Conservation (phyloP, 2,888 invertebrate species). For the Plebejus melissa region DNA sequence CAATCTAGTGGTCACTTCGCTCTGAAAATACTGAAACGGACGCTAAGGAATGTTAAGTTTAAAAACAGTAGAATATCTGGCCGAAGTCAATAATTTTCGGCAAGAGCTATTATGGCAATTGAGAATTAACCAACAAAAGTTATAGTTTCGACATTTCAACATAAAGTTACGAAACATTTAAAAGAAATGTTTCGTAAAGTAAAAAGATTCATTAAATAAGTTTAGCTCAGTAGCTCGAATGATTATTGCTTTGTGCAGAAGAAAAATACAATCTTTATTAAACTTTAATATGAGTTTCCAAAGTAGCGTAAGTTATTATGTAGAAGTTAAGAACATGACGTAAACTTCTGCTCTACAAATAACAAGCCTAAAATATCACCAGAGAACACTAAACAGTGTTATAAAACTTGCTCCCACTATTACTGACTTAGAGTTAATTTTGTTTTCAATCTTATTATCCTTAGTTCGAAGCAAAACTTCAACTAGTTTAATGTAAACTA, state of each 20-base stretch:
- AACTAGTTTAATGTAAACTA: constrained; percentile 1
- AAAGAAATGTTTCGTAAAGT: too few relatives aligned
- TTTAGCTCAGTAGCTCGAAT: too few relatives aligned
- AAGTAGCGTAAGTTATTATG: not conserved
- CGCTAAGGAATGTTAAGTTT: too few relatives aligned
- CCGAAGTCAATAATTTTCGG: too few relatives aligned
- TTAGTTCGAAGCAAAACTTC: constrained; percentile 7
- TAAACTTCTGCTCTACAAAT: not conserved
- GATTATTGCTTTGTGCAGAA: not conserved
- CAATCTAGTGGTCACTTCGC: too few relatives aligned
- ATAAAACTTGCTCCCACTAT: not conserved
- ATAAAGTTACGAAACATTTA: too few relatives aligned
- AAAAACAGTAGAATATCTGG: too few relatives aligned
- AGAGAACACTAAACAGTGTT: not conserved
- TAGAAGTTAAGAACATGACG: not conserved
- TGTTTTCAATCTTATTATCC: constrained; percentile 8
- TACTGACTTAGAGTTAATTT: constrained; percentile 3
- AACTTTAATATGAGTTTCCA: not conserved
- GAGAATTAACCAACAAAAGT: too few relatives aligned
- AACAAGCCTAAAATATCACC: not conserved
- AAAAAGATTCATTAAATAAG: too few relatives aligned
- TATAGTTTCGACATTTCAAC: too few relatives aligned
- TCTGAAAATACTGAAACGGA: too few relatives aligned
- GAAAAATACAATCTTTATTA: not conserved
- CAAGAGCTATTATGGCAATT: too few relatives aligned